Evolutionary conservation across 2,113 vertebrate genomes (phyloP), one percentile per base, ranked within the genome.

Genomic region (Grammomys dolichurus): DNA sequence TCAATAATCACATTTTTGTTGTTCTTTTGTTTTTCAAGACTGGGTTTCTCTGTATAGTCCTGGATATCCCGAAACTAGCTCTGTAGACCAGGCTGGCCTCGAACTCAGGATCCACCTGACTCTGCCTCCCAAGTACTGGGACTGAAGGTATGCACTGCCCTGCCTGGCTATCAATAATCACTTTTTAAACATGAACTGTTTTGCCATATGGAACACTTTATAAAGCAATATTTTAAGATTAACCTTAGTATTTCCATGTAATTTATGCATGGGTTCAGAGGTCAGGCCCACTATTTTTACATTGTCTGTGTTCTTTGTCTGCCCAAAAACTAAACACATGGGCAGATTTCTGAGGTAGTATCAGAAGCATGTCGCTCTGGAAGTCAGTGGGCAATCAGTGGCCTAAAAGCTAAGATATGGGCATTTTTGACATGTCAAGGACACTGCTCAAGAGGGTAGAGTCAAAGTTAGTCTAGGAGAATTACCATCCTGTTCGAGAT

Each of bases 311-410:
- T 56, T 88, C 69, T 92, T 22, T 93, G 92, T 93, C 78, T 96
- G 60, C 87, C 58, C 60, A 88, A 96, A 63, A 97, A 85, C 56
- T 91, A 95, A 97, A 82, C 72, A 36, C 19, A 93, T 31, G 26
- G 69, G 63, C n/a, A 85, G 58, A 65, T 33, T 86, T 91, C 51
- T 33, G 63, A 88, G 48, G 75, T 72, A 17, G 7, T 17, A 58
- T 85, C 84, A 60, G 82, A 89, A 90, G 51, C 82, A 84, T 43
- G 84, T 87, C 72, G 89, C 78, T 70, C 70, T 36, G 72, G 33
- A 93, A 82, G 72, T 84, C 92, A 82, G 6, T 24, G 85, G 24
- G 12, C 31, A 7, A 48, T 56, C 58, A 84, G 72, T 51, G 67
- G 95, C 19, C 70, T 31, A 75, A 31, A 72, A 92, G 46, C 80